Evolutionary conservation across 2,113 vertebrate species (phyloP), one percentile per base, ranked within the genome.

Genomic region (Crotalus viridis): DNA sequence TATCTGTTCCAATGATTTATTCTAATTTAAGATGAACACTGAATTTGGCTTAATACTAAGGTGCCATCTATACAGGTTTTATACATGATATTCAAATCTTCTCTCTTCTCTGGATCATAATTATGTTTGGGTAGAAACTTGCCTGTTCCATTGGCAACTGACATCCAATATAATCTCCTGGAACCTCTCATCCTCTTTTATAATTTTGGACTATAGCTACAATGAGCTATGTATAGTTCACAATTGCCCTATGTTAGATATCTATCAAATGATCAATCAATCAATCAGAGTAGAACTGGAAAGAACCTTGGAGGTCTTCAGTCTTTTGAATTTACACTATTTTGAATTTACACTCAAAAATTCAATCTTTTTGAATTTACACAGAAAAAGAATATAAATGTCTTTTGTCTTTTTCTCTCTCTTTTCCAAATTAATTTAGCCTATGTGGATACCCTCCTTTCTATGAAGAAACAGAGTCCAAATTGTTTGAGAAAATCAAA

Each of bases 391-490:
- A 24, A 17, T 55, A 28, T 19, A n/a, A 52, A 22, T 39, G 7
- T 3, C 21, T 90, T n/a, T 9, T 59, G 55, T 19, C 56, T 28
- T 28, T 59, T 43, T 6, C 54, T 22, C 46, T 54, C 52, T 43
- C 26, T 4, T 54, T 21, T 69, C 43, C 56, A 87, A 64, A 64
- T 43, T 48, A 26, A 46, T 90, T 57, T 97, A 99, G 99, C 93
- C 96, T 99, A 10, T 98, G 98, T 1, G 99, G 99, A n/a, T 99
- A 99, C 39, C 99, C 99, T 43, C 99, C 99, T 0, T 99, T 99
- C 97, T 99, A 99, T 0, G 99, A 99, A 90, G 99, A 99, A 22
- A 98, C 98, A 0, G 98, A 99, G 94, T 98, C 98, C 0, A 99
- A 98, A 12, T 97, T 99, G 5, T 99, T 98, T 94, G 98, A 98